A percentile compares a stretch with the other conserved stretches of the same genome.
phyloP scores from a whole-genome alignment of 2,888 invertebrate genomes.

The Antheraea assamensis region DNA sequence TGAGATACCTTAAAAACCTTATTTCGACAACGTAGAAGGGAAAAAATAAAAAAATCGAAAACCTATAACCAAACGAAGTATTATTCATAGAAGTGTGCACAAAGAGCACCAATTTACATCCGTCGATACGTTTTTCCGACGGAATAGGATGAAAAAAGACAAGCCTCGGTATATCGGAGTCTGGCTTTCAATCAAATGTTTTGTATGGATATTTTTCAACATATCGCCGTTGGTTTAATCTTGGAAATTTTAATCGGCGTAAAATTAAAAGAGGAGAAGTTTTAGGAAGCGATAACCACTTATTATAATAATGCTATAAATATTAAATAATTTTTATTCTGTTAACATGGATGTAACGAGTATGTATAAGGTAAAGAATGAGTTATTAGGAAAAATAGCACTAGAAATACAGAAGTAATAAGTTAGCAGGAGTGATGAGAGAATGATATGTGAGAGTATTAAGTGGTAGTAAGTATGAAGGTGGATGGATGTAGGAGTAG shows the following conservation, averaged over 20 bases:
- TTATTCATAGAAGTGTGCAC: background rate
- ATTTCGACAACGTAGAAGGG: background rate
- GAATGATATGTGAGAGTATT: no score
- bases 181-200: constrained; percentile 12
- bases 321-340: no score
- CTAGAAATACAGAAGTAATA: no score
- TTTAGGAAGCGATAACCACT: no score
- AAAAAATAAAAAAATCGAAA: background rate
- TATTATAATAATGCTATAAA: no score
- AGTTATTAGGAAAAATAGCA: no score
- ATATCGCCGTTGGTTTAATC: background rate
- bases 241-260: background rate
- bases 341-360: no score
- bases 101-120: constrained; percentile 8
- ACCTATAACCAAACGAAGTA: background rate
- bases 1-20: background rate
- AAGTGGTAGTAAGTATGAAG: no score
- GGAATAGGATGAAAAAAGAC: background rate
- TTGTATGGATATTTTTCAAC: background rate
- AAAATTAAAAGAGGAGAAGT: background rate
- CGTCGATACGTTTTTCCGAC: constrained; percentile 8
- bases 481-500: no score
- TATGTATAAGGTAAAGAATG: no score
- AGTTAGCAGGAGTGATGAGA: no score
- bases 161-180: background rate